Base-by-base conservation (phyloP, 2,888 invertebrate genomes). In the Neelides folsomi region DNA sequence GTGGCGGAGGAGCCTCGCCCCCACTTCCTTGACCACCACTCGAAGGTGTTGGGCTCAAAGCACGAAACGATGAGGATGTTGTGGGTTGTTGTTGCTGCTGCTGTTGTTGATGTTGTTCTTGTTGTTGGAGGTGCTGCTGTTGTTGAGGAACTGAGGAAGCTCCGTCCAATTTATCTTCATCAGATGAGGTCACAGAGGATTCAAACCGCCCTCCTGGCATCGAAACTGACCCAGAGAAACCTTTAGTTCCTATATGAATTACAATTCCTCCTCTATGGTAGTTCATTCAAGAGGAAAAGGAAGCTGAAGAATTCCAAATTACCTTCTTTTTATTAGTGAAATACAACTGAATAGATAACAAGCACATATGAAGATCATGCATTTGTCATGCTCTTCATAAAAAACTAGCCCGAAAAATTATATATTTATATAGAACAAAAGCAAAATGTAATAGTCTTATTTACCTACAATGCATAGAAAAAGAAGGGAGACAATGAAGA, bases 171-270 rank as follows among this genome's bases (percentile, higher is more conserved):
- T 62, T 63, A 47, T 63, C 61, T 51, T 63, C 63, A 39, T 63
- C 63, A 12, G 61, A 62, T 10, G 63, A 63, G 10, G 63, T 63
- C 5, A 63, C 63, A 36, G 58, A 47, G 45, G 56, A 13, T 50
- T 58, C 46, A 16, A 27, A 27, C 27, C 27, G 27, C 27, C 27
- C 27, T 27, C 27, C 27, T 27, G 27, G 27, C 27, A 27, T 27
- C 27, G 27, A 27, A 27, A 27, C 27, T 27, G 27, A 27, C 27
- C 27, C 27, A 7, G 27, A 27, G 27, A 27, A 27, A 27, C 27
- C 27, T 27, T 27, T 27, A 27, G 27, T 27, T 27, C 7, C 27
- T 5, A 27, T 7, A 27, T 27, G 27, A 27, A 27, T 27, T 27
- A 5, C 27, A 27, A 27, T 27, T 27, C 27, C 4, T 27, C 27